phyloP scores from a whole-genome alignment of 37 sponge, comb jelly and placozoan species.

The Halisarca cf. caerulea region DNA sequence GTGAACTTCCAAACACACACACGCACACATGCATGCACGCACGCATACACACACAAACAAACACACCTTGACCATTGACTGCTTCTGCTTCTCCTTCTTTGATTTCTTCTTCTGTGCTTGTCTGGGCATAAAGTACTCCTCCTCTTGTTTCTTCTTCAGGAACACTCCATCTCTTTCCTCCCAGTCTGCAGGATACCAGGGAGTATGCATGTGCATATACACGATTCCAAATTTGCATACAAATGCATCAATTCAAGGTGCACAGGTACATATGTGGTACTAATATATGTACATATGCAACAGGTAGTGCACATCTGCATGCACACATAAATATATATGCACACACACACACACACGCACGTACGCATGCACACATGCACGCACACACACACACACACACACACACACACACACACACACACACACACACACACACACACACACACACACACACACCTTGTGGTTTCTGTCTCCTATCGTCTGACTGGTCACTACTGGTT shows the following conservation, averaged over 20 bases:
- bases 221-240: no score
- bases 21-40: background rate
- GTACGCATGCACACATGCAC: background rate
- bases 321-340: no score
- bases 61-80: slow-evolving; percentile 2
- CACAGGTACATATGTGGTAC: no score
- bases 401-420: slow-evolving; percentile 1
- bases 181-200: no score
- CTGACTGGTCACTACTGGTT: no score
- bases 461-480: background rate
- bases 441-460: slow-evolving; percentile 11
- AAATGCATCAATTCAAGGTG: background rate
- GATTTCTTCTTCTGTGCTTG: background rate
- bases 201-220: no score
- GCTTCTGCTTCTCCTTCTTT: slow-evolving; percentile 13
- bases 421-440: background rate
- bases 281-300: no score
- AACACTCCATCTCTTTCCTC: background rate
- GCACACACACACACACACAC: background rate
- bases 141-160: slow-evolving; percentile 7
- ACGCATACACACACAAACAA: background rate
- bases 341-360: background rate
- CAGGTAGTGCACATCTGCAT: no score
- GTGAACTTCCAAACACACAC: background rate
- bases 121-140: background rate